phyloP scores from a whole-genome alignment of 2,797 vertebrate species.

The Rhabdophis nuchalis region DNA sequence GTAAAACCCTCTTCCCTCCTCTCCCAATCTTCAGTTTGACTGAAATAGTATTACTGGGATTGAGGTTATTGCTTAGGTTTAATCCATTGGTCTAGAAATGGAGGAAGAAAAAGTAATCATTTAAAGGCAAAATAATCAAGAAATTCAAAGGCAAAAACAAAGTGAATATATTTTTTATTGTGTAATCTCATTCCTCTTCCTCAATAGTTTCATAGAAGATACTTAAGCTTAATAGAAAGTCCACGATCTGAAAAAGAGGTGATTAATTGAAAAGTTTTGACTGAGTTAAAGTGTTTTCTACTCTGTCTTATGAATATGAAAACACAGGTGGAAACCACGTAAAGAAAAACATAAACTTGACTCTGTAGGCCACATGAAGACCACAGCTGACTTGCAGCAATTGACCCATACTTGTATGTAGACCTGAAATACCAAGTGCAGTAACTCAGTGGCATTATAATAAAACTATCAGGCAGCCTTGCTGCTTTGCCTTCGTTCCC shows the following conservation, averaged over 20 bases:
- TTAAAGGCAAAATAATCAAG: not conserved
- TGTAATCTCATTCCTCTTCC: not conserved
- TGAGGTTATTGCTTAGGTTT: not conserved
- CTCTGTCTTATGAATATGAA: not conserved
- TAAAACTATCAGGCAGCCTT: constrained; percentile 69
- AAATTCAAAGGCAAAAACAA: not conserved
- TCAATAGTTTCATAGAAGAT: not conserved
- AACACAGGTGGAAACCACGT: constrained; percentile 29
- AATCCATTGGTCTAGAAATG: not conserved
- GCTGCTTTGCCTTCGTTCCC: too few relatives aligned
- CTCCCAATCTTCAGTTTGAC: not conserved
- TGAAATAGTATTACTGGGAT: not conserved
- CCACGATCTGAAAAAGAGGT: not conserved
- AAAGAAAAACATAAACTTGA: not conserved
- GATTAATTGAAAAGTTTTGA: not conserved
- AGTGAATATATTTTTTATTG: not conserved
- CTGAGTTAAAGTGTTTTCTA: not conserved
- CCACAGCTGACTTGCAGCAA: not conserved
- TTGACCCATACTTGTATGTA: constrained; percentile 8
- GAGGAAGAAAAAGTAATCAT: not conserved
- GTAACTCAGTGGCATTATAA: constrained; percentile 49
- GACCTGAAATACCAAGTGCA: constrained; percentile 45
- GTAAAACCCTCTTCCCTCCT: not conserved
- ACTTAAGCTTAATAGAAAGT: not conserved
- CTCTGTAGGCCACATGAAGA: not conserved